Conservation (phyloP, 2,888 invertebrate species). For the Agrochola macilenta region DNA sequence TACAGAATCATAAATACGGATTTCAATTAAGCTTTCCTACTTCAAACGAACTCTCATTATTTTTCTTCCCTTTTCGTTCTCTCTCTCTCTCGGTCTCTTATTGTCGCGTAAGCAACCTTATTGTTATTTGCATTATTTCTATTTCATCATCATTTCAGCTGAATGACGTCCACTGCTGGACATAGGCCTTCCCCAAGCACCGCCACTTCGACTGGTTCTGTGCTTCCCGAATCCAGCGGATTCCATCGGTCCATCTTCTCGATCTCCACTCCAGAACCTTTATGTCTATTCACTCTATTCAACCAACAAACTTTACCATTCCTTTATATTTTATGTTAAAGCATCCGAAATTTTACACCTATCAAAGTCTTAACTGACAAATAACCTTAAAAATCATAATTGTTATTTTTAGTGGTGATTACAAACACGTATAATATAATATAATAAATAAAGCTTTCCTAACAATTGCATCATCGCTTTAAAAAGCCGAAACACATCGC, state of each 20-base stretch:
- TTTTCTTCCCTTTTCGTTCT: not conserved
- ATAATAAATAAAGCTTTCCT: conserved; percentile 40
- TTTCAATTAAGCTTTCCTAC: not conserved
- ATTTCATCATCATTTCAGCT: too few relatives aligned
- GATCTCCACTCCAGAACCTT: too few relatives aligned
- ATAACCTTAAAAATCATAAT: conserved; percentile 10
- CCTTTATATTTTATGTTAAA: not conserved
- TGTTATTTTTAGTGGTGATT: conserved; percentile 48
- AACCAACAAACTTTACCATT: not conserved
- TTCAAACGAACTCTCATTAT: not conserved
- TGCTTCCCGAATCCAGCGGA: too few relatives aligned
- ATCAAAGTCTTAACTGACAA: conserved; percentile 2
- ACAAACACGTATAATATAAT: conserved; percentile 26
- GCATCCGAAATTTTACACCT: not conserved
- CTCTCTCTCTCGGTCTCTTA: not conserved
- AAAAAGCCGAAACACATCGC: conserved; percentile 12
- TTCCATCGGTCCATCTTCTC: too few relatives aligned
- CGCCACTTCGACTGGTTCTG: too few relatives aligned
- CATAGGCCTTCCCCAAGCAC: too few relatives aligned
- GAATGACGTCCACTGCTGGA: too few relatives aligned
- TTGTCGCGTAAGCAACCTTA: too few relatives aligned
- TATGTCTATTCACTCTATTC: too few relatives aligned
- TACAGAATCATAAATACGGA: too few relatives aligned
- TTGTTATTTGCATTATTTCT: not conserved
- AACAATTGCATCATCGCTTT: conserved; percentile 54